These are phyloP conservation scores for Bruchidius siliquastri DNA, from an alignment of 2,888 invertebrate species.

Conservation along the genomic window DNA sequence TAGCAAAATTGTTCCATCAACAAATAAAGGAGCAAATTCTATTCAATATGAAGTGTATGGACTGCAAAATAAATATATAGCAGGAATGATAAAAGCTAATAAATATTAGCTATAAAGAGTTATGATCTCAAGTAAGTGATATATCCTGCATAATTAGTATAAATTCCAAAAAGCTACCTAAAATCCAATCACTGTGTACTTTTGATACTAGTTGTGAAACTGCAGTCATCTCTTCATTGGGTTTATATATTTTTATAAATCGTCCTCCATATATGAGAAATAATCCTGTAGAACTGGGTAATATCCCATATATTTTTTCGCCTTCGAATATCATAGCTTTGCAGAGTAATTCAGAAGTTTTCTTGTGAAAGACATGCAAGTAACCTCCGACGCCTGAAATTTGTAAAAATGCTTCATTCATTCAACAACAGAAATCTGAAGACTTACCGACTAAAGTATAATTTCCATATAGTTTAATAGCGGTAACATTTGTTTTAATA, in stretches of 20 bases:
- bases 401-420: background rate
- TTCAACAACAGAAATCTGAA: background rate
- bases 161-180: background rate
- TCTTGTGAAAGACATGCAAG: conserved; percentile 34
- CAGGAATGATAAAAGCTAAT: no score
- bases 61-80: no score
- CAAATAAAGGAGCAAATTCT: background rate
- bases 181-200: background rate
- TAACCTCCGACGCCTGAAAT: conserved; percentile 55
- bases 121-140: background rate
- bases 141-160: no score
- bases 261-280: conserved; percentile 57
- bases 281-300: conserved; percentile 36
- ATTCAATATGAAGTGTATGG: background rate
- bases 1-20: background rate
- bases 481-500: conserved; percentile 50
- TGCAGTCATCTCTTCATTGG: conserved; percentile 12
- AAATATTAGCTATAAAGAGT: no score
- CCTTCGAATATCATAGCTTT: conserved; percentile 43
- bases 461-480: conserved; percentile 47
- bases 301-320: conserved; percentile 58
- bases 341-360: conserved; percentile 24
- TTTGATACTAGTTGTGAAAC: background rate
- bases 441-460: conserved; percentile 50
- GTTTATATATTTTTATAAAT: conserved; percentile 44